phyloP scores from a whole-genome alignment of 2,888 invertebrate genomes.

The Agrotis clavis region DNA sequence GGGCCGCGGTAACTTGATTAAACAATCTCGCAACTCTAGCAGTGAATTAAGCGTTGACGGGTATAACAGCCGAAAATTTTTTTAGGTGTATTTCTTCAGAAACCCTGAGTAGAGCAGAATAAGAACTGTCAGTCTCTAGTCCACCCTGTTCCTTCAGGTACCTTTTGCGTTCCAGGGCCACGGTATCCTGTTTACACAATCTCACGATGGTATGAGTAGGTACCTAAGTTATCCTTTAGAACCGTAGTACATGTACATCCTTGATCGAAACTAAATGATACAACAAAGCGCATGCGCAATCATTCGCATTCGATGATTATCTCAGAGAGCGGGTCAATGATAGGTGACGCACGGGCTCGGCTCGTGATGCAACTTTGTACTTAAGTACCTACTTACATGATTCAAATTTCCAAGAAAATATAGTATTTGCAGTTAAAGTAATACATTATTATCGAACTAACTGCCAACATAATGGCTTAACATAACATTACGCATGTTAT shows the following conservation, averaged over 20 bases:
- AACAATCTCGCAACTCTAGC: no score
- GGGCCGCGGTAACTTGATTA: no score
- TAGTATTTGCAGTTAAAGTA: background rate
- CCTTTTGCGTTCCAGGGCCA: no score
- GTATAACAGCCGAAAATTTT: no score
- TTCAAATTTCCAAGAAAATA: background rate
- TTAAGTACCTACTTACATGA: slow-evolving; percentile 7
- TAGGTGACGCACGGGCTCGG: slow-evolving; percentile 39
- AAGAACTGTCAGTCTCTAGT: no score
- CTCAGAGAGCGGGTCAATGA: slow-evolving; percentile 45
- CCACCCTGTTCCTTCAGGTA: no score
- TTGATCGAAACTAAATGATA: slow-evolving; percentile 33
- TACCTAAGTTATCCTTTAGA: background rate
- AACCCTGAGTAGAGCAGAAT: no score
- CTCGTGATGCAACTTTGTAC: slow-evolving; percentile 25
- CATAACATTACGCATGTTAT: background rate
- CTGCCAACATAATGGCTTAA: background rate
- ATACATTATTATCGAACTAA: background rate
- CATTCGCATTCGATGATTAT: slow-evolving; percentile 46
- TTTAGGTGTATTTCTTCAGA: no score
- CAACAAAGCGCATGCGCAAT: slow-evolving; percentile 32
- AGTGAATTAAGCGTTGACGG: no score
- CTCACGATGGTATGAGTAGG: background rate
- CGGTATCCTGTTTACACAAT: no score
- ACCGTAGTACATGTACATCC: slow-evolving; percentile 17